Conservation (phyloP, 2,113 vertebrate species). For the Oreamnos americanus region DNA sequence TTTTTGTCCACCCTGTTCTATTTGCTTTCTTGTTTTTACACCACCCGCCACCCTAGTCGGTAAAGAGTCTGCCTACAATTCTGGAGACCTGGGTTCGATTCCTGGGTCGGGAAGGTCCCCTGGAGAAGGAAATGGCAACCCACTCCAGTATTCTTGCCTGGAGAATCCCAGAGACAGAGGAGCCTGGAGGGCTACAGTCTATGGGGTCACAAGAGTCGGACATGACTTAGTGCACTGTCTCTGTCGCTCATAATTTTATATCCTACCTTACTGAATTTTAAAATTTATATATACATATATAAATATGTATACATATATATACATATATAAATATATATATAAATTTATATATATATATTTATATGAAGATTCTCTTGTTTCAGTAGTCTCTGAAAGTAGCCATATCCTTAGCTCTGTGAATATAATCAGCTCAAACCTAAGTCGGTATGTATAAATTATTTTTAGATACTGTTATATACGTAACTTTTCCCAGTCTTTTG, state of each 20-base stretch:
- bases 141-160: no score
- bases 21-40: no score
- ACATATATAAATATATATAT: background rate
- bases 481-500: background rate
- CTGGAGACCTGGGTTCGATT: no score
- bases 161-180: no score
- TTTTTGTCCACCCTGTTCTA: no score
- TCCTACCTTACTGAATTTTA: background rate
- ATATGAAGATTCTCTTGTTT: background rate
- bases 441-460: background rate
- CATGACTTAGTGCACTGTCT: no score
- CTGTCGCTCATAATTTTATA: background rate
- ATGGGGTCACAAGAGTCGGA: no score
- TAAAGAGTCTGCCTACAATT: no score
- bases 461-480: background rate
- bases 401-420: background rate
- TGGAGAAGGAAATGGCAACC: no score
- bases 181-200: no score
- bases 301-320: background rate
- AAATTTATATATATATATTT: background rate
- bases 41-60: no score
- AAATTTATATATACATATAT: background rate
- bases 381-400: background rate
- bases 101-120: no score
- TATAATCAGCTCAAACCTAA: background rate